Percentiles rank a stretch among this genome's conserved stretches.
phyloP scores from a whole-genome alignment of 2,888 invertebrate genomes.

The Chrysotoxum bicinctum region DNA sequence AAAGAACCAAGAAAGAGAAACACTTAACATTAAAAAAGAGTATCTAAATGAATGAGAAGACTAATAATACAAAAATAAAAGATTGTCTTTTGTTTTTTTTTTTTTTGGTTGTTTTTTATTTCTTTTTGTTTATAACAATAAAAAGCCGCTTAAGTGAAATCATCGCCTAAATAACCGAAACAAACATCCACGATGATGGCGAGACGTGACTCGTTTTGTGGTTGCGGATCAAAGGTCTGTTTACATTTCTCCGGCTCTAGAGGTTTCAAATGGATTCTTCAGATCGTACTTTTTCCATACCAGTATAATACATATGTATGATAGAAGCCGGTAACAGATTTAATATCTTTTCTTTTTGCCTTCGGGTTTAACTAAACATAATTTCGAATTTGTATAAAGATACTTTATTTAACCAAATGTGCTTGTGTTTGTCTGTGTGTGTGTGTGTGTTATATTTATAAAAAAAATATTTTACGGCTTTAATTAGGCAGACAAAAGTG shows the following conservation, averaged over 20 bases:
- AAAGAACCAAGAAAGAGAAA: neutral
- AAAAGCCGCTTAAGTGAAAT: slow-evolving; percentile 66
- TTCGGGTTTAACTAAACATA: neutral
- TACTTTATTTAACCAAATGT: neutral
- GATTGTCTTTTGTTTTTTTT: neutral
- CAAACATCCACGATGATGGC: slow-evolving; percentile 51
- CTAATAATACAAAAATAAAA: slow-evolving; percentile 5
- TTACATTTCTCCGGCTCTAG: slow-evolving; percentile 45
- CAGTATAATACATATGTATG: neutral
- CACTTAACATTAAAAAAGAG: neutral
- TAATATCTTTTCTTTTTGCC: neutral
- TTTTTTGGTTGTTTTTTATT: too few relatives aligned
- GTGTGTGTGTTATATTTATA: too few relatives aligned
- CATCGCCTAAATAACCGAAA: slow-evolving; percentile 71
- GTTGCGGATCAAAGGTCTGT: slow-evolving; percentile 66
- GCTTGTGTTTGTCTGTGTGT: too few relatives aligned
- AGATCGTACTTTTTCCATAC: neutral
- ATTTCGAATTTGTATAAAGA: neutral
- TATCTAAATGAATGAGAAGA: neutral
- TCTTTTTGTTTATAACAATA: slow-evolving; percentile 60
- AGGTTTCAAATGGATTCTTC: slow-evolving; percentile 9
- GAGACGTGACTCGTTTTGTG: slow-evolving; percentile 70
- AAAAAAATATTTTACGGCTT: slow-evolving; percentile 54
- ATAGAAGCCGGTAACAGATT: slow-evolving; percentile 7
- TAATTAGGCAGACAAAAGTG: slow-evolving; percentile 66